Percentiles rank a stretch among this genome's conserved stretches.
phyloP scores from a whole-genome alignment of 1,140 invertebrate genomes.

The Drosophila ambigua region DNA sequence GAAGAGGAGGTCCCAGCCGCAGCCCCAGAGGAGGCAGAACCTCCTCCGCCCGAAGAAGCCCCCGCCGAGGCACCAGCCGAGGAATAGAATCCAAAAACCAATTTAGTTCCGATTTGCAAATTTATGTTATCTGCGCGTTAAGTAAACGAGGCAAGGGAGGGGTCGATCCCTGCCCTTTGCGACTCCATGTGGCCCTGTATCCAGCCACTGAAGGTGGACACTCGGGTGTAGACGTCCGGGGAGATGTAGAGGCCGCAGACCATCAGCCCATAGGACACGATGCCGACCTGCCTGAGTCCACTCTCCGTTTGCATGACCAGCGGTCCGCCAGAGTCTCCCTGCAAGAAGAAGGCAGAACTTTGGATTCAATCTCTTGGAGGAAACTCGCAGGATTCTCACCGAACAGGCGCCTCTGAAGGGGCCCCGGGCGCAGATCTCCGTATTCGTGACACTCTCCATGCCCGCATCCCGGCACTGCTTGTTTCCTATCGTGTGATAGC shows the following conservation, averaged over 20 bases:
- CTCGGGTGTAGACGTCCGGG: conserved; percentile 86
- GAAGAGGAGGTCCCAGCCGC: conserved; percentile 5
- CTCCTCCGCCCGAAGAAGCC: conserved; percentile 9
- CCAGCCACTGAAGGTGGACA: conserved; percentile 84
- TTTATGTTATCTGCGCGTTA: conserved; percentile 24
- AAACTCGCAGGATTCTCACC: conserved; percentile 47
- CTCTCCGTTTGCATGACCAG: conserved; percentile 75
- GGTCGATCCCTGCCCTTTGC: neutral
- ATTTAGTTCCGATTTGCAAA: conserved; percentile 36
- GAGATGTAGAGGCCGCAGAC: conserved; percentile 84
- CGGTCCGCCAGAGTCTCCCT: conserved; percentile 91
- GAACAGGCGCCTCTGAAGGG: conserved; percentile 83
- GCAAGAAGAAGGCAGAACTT: conserved; percentile 31
- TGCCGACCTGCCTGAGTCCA: conserved; percentile 85
- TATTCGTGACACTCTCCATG: conserved; percentile 70
- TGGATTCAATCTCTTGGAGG: neutral
- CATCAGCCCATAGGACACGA: conserved; percentile 88
- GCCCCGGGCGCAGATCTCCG: conserved; percentile 84
- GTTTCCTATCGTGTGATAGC: conserved; percentile 71
- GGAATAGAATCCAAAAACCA: neutral
- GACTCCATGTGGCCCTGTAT: conserved; percentile 58
- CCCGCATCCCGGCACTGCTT: conserved; percentile 55
- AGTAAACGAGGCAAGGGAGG: neutral
- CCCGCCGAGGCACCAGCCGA: conserved; percentile 12
- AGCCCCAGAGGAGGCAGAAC: conserved; percentile 7